Percentiles rank a stretch among this genome's conserved stretches.
Evolutionary conservation across 2,113 vertebrate species (phyloP).

Genomic region (Varanus komodoensis): DNA sequence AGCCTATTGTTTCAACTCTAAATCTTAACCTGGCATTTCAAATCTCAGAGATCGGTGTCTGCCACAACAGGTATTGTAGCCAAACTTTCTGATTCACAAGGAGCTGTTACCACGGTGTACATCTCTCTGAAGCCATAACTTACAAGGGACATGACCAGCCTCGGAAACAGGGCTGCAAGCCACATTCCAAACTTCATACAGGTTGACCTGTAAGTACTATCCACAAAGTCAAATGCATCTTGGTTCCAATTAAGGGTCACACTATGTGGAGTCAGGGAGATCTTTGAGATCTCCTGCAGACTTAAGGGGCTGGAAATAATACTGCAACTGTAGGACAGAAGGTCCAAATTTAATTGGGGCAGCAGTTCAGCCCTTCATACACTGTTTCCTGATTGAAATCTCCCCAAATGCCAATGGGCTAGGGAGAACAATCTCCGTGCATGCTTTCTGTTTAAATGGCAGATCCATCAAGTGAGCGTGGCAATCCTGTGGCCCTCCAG

Average conservation of each 20-base stretch:
- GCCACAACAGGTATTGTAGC: too few relatives aligned
- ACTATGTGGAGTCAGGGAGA: not conserved
- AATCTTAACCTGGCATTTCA: slow-evolving; percentile 12
- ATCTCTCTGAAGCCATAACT: not conserved
- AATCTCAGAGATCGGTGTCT: not conserved
- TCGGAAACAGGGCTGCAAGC: not conserved
- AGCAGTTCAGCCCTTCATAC: not conserved
- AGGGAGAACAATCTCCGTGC: not conserved
- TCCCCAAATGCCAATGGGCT: not conserved
- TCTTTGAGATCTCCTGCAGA: not conserved
- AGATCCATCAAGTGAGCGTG: not conserved
- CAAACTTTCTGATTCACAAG: not conserved
- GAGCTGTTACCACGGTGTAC: not conserved
- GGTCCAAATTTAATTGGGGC: not conserved
- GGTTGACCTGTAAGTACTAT: not conserved
- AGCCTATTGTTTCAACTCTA: not conserved
- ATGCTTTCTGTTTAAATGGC: not conserved
- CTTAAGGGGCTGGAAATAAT: not conserved
- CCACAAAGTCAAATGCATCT: not conserved
- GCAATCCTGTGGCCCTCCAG: too few relatives aligned
- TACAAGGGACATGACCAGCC: not conserved
- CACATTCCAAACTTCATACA: not conserved
- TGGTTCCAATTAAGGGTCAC: not conserved
- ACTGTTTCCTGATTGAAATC: not conserved
- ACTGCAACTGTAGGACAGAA: not conserved